Conservation (phyloP, 2,888 invertebrate species). For the Ischnus inquisitorius region DNA sequence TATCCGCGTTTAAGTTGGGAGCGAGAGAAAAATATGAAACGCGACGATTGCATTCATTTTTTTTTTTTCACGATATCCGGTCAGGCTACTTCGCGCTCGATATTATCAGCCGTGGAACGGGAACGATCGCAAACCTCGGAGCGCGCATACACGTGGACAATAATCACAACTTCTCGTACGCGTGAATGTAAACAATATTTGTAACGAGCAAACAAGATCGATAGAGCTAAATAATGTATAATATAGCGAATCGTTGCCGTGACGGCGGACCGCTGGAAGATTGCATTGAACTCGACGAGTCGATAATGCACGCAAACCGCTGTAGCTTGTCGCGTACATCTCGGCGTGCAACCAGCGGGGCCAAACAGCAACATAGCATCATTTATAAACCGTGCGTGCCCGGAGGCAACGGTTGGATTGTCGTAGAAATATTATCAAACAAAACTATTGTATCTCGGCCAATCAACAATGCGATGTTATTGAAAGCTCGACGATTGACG, state of each 20-base stretch:
- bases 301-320: slow-evolving; percentile 61
- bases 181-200: slow-evolving; percentile 59
- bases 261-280: slow-evolving; percentile 45
- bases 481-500: slow-evolving; percentile 58
- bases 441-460: slow-evolving; percentile 79
- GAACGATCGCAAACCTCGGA: slow-evolving; percentile 57
- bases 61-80: background rate
- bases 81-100: slow-evolving; percentile 24
- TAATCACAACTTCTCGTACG: slow-evolving; percentile 56
- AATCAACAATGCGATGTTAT: slow-evolving; percentile 79
- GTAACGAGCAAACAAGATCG: slow-evolving; percentile 60
- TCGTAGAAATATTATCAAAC: slow-evolving; percentile 77
- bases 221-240: slow-evolving; percentile 65
- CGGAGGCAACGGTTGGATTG: slow-evolving; percentile 59
- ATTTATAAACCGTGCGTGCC: slow-evolving; percentile 44
- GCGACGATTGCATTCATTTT: background rate
- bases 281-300: slow-evolving; percentile 64
- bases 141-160: slow-evolving; percentile 53
- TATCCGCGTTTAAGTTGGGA: too few relatives aligned
- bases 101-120: slow-evolving; percentile 33
- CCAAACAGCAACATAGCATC: slow-evolving; percentile 46
- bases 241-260: slow-evolving; percentile 50
- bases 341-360: slow-evolving; percentile 31
- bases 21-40: too few relatives aligned
- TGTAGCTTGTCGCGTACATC: slow-evolving; percentile 45